Evolutionary conservation across 1,140 invertebrate species (phyloP).

Genomic region (Leptopilina boulardi): DNA sequence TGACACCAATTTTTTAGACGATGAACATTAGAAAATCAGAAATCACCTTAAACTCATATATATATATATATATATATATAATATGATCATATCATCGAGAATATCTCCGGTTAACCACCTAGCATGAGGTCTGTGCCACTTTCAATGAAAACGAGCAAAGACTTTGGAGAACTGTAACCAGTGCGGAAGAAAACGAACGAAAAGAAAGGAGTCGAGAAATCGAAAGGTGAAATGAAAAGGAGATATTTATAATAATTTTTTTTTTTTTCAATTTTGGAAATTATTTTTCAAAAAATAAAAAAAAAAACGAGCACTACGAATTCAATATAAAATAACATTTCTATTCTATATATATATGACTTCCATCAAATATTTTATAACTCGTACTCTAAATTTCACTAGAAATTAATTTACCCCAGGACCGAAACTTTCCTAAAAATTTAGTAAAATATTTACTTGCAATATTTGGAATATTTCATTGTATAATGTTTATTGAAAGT

Average conservation of each 20-base stretch:
- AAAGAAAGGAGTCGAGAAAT: conserved; percentile 30
- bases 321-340: background rate
- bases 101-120: conserved; percentile 12
- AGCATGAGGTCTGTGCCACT: background rate
- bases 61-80: no score
- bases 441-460: no score
- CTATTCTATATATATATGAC: background rate
- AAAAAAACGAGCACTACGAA: no score
- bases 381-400: background rate
- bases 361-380: background rate
- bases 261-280: background rate
- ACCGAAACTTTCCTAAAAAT: no score
- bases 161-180: conserved; percentile 10
- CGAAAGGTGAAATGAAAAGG: background rate
- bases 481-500: no score
- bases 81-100: background rate
- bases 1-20: background rate
- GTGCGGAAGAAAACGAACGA: conserved; percentile 14
- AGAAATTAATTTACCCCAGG: background rate
- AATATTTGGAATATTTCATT: no score
- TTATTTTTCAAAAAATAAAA: background rate
- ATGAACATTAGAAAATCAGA: conserved; percentile 24
- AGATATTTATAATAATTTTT: background rate
- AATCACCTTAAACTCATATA: background rate
- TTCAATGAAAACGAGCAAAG: conserved; percentile 27